Conservation (phyloP, 2,888 invertebrate genomes). For the Dryobota labecula region DNA sequence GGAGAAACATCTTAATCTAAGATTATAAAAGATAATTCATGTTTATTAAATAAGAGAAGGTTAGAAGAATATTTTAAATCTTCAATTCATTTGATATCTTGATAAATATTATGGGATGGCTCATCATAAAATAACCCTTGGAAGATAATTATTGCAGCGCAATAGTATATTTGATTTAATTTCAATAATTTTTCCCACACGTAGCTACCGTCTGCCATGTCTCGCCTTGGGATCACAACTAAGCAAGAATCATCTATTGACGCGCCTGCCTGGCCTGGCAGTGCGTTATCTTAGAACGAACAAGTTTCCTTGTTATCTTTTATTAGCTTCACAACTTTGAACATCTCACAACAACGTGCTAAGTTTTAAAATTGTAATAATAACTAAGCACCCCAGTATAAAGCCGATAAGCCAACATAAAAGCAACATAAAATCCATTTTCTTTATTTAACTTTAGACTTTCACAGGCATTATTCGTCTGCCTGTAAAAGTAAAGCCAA, state of each 20-base stretch:
- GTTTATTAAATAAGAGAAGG: background rate
- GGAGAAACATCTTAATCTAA: slow-evolving; percentile 3
- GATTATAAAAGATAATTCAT: slow-evolving; percentile 5
- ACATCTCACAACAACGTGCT: slow-evolving; percentile 32
- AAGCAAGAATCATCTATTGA: too few species aligned
- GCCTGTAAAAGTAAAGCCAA: slow-evolving; percentile 19
- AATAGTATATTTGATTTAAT: background rate
- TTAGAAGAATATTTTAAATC: background rate
- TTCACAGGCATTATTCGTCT: slow-evolving; percentile 3
- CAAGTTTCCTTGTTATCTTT: slow-evolving; percentile 52
- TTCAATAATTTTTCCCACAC: background rate
- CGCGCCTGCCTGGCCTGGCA: slow-evolving; percentile 4
- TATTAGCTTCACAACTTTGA: slow-evolving; percentile 48
- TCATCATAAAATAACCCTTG: background rate
- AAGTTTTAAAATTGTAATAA: slow-evolving; percentile 49
- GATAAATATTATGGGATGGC: background rate
- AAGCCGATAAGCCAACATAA: slow-evolving; percentile 31
- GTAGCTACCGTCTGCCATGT: background rate
- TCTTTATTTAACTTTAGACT: slow-evolving; percentile 40
- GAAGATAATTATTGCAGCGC: background rate
- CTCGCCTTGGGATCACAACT: background rate
- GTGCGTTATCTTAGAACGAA: slow-evolving; percentile 21
- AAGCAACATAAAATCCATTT: slow-evolving; percentile 28
- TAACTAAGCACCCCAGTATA: slow-evolving; percentile 15
- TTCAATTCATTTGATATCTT: background rate